A percentile compares a stretch with the other conserved stretches of the same genome.
Evolutionary conservation across 2,113 vertebrate genomes (phyloP).

Genomic region (human): GRCh38 chr1:36825501-36826000

Average conservation of each 20-base stretch:
- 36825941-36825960: not conserved
- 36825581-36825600: conserved; percentile 53
- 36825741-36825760: conserved; percentile 98
- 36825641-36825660: conserved; percentile 98
- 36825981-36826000: not conserved
- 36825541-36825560: not conserved
- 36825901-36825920: not conserved
- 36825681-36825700: conserved; percentile 99
- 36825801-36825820: conserved; percentile 97
- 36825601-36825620: conserved; percentile 99
- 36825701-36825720: conserved; percentile 95
- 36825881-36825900: not conserved
- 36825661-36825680: conserved; percentile 97
- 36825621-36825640: conserved; percentile 99
- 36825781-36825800: conserved; percentile 96
- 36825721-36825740: conserved; percentile 98
- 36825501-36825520: not conserved
- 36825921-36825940: not conserved
- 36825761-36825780: conserved; percentile 98
- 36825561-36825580: not conserved
- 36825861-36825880: not conserved
- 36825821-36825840: conserved; percentile 88
- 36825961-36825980: not conserved
- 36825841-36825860: not conserved
- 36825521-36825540: not conserved